Conservation (phyloP, 2,888 invertebrate genomes). For the Dryococelus australis region DNA sequence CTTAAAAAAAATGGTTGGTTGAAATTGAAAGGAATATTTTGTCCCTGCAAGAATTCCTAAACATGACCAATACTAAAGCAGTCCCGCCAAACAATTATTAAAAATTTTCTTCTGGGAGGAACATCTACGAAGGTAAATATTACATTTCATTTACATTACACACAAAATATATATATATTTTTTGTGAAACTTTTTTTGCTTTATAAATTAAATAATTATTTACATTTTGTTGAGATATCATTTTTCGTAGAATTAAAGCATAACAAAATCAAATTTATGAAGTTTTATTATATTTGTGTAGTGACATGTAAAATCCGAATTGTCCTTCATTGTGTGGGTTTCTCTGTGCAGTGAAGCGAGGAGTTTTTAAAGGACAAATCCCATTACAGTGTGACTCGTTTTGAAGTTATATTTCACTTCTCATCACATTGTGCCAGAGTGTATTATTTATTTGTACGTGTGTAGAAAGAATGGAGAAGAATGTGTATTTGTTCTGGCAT, state of each 20-base stretch:
- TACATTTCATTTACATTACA: too few relatives aligned
- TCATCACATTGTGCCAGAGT: constrained; percentile 20
- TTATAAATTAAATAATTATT: background rate
- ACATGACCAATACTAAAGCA: background rate
- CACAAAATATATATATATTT: too few relatives aligned
- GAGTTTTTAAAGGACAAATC: background rate
- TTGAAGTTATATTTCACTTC: background rate
- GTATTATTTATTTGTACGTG: constrained; percentile 29
- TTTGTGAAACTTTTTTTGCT: too few relatives aligned
- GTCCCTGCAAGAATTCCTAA: background rate
- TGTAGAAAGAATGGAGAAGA: constrained; percentile 13
- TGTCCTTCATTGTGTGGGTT: background rate
- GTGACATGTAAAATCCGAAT: background rate
- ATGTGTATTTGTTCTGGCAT: constrained; percentile 24
- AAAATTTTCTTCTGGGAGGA: too few relatives aligned
- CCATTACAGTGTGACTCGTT: background rate
- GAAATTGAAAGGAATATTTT: background rate
- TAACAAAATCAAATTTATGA: background rate
- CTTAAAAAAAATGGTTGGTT: background rate
- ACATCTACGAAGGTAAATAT: too few relatives aligned
- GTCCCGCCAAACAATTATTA: background rate
- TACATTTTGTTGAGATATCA: background rate
- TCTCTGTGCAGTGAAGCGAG: background rate
- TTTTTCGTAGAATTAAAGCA: background rate
- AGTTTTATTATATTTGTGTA: background rate